Percentiles rank a stretch among this genome's conserved stretches.
Evolutionary conservation across 53 echinoderm and acorn worm species (phyloP).

Genomic region (Stichopus horrens): DNA sequence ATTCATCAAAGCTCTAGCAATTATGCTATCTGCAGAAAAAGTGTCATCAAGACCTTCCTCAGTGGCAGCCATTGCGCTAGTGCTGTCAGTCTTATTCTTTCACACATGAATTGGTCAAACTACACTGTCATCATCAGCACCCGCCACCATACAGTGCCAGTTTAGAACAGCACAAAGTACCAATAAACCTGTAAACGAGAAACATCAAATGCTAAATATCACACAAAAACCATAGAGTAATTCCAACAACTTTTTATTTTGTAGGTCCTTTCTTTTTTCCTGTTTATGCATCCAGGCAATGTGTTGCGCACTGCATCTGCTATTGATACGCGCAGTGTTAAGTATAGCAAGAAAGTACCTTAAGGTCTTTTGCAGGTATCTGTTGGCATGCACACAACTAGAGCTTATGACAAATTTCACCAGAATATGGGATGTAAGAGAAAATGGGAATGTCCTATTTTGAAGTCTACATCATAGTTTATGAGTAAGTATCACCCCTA

Average conservation of each 20-base stretch:
- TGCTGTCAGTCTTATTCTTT: neutral
- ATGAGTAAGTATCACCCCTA: no score
- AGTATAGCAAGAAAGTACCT: no score
- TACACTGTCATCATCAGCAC: neutral
- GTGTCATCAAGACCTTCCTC: conserved; percentile 36
- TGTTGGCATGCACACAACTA: no score
- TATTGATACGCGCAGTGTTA: no score
- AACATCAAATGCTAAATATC: neutral
- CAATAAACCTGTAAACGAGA: neutral
- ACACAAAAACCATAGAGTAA: neutral
- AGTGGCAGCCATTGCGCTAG: neutral
- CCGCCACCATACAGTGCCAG: neutral
- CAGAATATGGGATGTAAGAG: no score
- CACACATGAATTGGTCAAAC: neutral
- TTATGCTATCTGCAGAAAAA: conserved; percentile 38
- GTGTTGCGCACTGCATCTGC: no score
- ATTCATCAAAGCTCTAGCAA: conserved; percentile 46
- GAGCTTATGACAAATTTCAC: no score
- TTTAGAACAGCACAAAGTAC: neutral
- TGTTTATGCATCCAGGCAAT: no score
- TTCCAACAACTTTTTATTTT: neutral
- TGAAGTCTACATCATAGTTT: no score
- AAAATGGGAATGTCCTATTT: no score
- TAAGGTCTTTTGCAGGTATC: no score
- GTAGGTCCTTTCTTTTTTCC: neutral